Evolutionary conservation across 2,888 invertebrate genomes (phyloP).

Genomic region (Agelastica alni): DNA sequence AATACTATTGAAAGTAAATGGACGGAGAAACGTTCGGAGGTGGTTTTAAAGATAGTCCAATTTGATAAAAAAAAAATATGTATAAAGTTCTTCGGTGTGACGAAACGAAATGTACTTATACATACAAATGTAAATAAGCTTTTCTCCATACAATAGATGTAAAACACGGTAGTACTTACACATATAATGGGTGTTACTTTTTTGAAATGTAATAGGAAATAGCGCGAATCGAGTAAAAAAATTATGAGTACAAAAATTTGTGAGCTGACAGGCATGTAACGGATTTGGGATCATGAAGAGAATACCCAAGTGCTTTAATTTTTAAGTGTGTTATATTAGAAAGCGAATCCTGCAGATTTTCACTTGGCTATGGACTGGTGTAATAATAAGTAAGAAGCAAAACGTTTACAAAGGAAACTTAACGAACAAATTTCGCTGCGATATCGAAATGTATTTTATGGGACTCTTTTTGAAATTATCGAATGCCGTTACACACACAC

Average conservation of each 20-base stretch:
- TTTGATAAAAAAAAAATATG: conserved; percentile 6
- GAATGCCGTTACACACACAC: no score
- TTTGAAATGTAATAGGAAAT: conserved; percentile 48
- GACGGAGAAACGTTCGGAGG: no score
- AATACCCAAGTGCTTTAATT: conserved; percentile 57
- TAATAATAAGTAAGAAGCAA: conserved; percentile 41
- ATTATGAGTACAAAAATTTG: conserved; percentile 54
- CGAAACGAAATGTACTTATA: conserved; percentile 34
- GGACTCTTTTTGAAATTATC: no score
- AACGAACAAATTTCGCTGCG: no score
- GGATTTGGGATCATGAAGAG: conserved; percentile 55
- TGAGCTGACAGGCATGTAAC: conserved; percentile 50
- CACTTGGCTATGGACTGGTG: conserved; percentile 52
- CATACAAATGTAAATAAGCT: conserved; percentile 55
- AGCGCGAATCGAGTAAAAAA: conserved; percentile 50
- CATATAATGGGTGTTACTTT: conserved; percentile 53
- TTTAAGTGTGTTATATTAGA: conserved; percentile 52
- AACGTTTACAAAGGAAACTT: no score
- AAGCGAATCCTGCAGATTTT: conserved; percentile 56
- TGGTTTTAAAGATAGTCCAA: no score
- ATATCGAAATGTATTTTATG: no score
- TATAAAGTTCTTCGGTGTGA: conserved; percentile 15
- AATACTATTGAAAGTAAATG: no score
- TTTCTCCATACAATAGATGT: conserved; percentile 54
- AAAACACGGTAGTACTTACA: conserved; percentile 50